Base-by-base conservation (phyloP, 2,797 vertebrate genomes). In the Phataginus tetradactyla region DNA sequence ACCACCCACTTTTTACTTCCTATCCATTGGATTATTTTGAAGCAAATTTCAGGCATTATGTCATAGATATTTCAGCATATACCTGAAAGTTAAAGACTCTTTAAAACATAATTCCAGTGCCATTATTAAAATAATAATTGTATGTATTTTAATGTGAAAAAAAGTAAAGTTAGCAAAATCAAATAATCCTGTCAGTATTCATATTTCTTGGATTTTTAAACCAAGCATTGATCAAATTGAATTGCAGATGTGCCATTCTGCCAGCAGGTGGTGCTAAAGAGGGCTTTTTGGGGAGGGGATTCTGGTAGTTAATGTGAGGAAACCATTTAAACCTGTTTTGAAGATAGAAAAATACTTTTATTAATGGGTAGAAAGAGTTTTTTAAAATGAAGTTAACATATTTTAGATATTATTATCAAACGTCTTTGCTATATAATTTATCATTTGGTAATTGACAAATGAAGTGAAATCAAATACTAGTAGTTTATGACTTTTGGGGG, bases 141-240 rank as follows among this genome's bases (percentile, higher is more conserved):
- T 51, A 45, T 45, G 45, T 45, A 45, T 45, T 45, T 45, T 45
- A 45, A 45, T 45, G 45, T 45, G 45, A 45, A 45, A 45, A 53
- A 66, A 77, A 81, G 9, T 64, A 21, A n/a, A 45, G 14, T 63
- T 96, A 71, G 64, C 51, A 93, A 61, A 88, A 59, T 80, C 27
- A 27, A 34, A 7, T 75, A 45, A 59, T 23, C 27, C 14, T 45
- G 29, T 74, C 66, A 69, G 9, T 55, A 37, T 93, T 49, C 37
- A 34, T 27, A 61, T 89, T 88, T 83, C n/a, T 51, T 71, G 74
- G 17, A 64, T 71, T 53, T 95, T 84, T 83, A 91, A 84, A 34
- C 29, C 5, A 37, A 66, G 14, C 10, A 4, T 77, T 49, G 23
- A 51, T 95, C 27, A 42, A 88, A 64, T 18, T 57, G 59, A 85